Conservation (phyloP, 2,113 vertebrate species). For the Felis catus region F.catus_Fca126_mat1.0 CM031416.1:48987501-48988000, state of each 20-base stretch:
- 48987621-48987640: too few relatives aligned
- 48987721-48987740: too few relatives aligned
- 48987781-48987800: background rate
- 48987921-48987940: conserved; percentile 1
- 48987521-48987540: background rate
- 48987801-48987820: background rate
- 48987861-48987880: background rate
- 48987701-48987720: too few relatives aligned
- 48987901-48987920: background rate
- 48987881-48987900: background rate
- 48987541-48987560: background rate
- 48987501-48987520: background rate
- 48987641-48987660: too few relatives aligned
- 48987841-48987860: background rate
- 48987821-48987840: background rate
- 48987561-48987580: background rate
- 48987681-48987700: too few relatives aligned
- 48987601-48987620: too few relatives aligned
- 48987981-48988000: background rate
- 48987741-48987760: too few relatives aligned
- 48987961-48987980: background rate
- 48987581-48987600: too few relatives aligned
- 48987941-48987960: background rate
- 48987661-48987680: too few relatives aligned
- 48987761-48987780: too few relatives aligned